Percentiles rank a stretch among this genome's conserved stretches.
These are phyloP conservation scores for Chiridota heheva DNA, from an alignment of 35 echinoderm and acorn worm genomes.

Conservation along the genomic window DNA sequence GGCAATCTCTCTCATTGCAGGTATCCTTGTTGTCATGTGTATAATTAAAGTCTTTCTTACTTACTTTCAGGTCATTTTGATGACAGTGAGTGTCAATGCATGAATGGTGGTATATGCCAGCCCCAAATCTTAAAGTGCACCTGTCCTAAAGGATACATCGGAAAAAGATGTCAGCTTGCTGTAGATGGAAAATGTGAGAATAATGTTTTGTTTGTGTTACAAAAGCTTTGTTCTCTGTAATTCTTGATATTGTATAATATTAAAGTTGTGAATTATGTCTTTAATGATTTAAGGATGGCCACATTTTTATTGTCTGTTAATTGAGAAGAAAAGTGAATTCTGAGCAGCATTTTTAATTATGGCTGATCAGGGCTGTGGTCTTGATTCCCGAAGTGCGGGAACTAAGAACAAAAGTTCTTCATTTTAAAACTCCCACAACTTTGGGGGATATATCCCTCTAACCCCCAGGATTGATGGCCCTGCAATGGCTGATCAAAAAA, in stretches of 20 bases:
- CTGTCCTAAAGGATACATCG: conserved; percentile 33
- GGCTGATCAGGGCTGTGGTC: no score
- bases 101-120: conserved; percentile 37
- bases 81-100: conserved; percentile 19
- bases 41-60: no score
- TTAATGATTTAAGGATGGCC: not conserved
- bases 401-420: no score
- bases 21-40: no score
- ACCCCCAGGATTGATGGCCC: no score
- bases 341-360: not conserved
- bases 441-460: no score
- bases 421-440: no score
- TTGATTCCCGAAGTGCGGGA: no score
- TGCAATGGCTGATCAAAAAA: no score
- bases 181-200: conserved; percentile 22
- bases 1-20: no score
- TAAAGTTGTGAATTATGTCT: not conserved
- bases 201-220: not conserved
- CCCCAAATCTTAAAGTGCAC: conserved; percentile 21
- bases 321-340: not conserved
- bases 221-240: not conserved
- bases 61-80: conserved; percentile 39
- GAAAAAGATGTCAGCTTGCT: conserved; percentile 36
- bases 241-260: not conserved
- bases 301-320: not conserved